A percentile compares a stretch with the other conserved stretches of the same genome.
phyloP scores from a whole-genome alignment of 2,113 vertebrate genomes.

The Emydura subglobosa region DNA sequence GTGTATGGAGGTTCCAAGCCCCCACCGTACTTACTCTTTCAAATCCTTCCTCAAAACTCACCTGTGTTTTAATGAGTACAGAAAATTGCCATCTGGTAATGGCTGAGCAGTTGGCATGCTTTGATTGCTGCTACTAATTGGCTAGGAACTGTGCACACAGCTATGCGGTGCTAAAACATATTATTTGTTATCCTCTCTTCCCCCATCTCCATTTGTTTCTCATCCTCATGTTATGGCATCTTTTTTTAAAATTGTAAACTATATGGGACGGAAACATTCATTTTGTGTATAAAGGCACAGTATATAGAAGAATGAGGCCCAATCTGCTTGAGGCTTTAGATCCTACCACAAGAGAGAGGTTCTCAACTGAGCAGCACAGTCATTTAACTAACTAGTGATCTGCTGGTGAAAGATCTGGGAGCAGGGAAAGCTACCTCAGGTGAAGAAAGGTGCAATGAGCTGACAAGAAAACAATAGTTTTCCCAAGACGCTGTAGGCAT shows the following conservation, averaged over 20 bases:
- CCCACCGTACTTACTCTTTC: neutral
- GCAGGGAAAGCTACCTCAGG: neutral
- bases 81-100: neutral
- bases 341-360: too few relatives aligned
- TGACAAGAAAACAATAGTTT: neutral
- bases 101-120: neutral
- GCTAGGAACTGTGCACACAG: neutral
- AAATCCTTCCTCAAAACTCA: neutral
- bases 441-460: neutral
- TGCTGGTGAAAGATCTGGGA: neutral
- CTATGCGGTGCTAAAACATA: too few relatives aligned
- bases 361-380: too few relatives aligned
- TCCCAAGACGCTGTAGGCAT: neutral
- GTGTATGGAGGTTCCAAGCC: neutral
- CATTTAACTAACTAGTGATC: too few relatives aligned
- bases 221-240: neutral
- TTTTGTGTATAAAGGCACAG: neutral
- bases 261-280: neutral
- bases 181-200: neutral
- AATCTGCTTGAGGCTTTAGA: too few relatives aligned
- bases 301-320: too few relatives aligned
- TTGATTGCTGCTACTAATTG: neutral
- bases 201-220: neutral
- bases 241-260: neutral
- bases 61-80: neutral